Conservation (phyloP, 2,888 invertebrate genomes). For the Dinocampus coccinellae region DNA sequence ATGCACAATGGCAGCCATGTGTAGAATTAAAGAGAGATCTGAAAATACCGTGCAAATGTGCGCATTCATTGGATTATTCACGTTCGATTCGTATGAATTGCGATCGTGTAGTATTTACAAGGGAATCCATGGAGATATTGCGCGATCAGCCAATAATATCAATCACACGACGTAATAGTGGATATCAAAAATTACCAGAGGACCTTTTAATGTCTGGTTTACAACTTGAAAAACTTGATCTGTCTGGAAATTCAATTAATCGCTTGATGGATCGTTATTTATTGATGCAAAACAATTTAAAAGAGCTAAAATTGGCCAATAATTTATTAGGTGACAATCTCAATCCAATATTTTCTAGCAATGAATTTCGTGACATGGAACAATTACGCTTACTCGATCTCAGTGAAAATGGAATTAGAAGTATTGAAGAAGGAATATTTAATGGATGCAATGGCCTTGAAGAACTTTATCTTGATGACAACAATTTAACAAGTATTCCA, state of each 20-base stretch:
- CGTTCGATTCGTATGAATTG: slow-evolving; percentile 82
- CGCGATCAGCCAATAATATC: slow-evolving; percentile 84
- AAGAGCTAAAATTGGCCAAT: slow-evolving; percentile 80
- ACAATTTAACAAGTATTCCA: slow-evolving; percentile 83
- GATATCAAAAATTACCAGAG: slow-evolving; percentile 82
- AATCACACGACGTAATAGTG: slow-evolving; percentile 84
- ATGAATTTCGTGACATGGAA: slow-evolving; percentile 83
- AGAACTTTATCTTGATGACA: slow-evolving; percentile 85
- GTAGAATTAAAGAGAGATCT: slow-evolving; percentile 82
- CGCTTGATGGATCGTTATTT: slow-evolving; percentile 83
- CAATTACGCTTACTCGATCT: slow-evolving; percentile 82
- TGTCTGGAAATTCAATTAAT: slow-evolving; percentile 85
- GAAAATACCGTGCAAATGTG: slow-evolving; percentile 80
- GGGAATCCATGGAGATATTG: slow-evolving; percentile 82
- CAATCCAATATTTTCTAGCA: slow-evolving; percentile 91
- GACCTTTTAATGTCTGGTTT: slow-evolving; percentile 70
- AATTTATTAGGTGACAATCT: slow-evolving; percentile 91
- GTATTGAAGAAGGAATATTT: slow-evolving; percentile 87
- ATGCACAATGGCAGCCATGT: slow-evolving; percentile 77
- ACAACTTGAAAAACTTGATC: slow-evolving; percentile 82
- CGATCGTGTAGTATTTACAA: slow-evolving; percentile 84
- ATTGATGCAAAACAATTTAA: slow-evolving; percentile 76
- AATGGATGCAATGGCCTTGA: slow-evolving; percentile 85
- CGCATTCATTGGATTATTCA: slow-evolving; percentile 61
- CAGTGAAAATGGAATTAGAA: slow-evolving; percentile 84